These are phyloP conservation scores for Gobionotothen gibberifrons DNA, from an alignment of 2,797 vertebrate species.

Conservation along the genomic window DNA sequence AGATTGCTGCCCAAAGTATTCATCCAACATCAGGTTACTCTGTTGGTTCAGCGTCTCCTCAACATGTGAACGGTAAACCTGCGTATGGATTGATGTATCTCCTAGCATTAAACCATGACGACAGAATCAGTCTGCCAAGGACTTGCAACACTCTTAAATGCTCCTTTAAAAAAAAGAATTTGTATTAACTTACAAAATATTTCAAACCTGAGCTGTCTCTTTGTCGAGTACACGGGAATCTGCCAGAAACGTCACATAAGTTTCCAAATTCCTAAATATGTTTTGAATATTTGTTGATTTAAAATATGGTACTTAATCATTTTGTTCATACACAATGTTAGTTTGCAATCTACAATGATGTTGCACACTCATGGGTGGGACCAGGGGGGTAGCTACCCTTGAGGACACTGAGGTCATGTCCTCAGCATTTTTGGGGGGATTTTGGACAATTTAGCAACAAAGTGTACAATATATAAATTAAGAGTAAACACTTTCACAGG, in stretches of 20 bases:
- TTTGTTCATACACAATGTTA: not conserved
- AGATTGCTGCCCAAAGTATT: slow-evolving; percentile 2
- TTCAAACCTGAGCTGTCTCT: too few species aligned
- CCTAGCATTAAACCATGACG: too few species aligned
- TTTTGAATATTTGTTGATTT: not conserved
- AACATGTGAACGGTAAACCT: not conserved
- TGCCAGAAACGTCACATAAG: too few species aligned
- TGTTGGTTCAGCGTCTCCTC: not conserved
- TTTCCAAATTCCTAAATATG: not conserved
- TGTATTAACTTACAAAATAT: too few species aligned
- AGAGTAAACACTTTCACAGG: not conserved
- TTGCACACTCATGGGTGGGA: slow-evolving; percentile 13
- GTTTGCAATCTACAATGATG: not conserved
- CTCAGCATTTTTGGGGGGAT: not conserved
- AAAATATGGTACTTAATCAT: not conserved
- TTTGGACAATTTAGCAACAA: not conserved
- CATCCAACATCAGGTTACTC: slow-evolving; percentile 3
- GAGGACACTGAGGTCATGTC: slow-evolving; percentile 17
- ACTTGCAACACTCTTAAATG: too few species aligned
- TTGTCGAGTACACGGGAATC: too few species aligned
- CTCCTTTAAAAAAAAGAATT: too few species aligned
- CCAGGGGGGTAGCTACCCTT: not conserved
- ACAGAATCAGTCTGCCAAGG: not conserved
- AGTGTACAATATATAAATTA: not conserved
- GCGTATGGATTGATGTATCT: too few species aligned